A percentile compares a stretch with the other conserved stretches of the same genome.
These are phyloP conservation scores for Muscina levida DNA, from an alignment of 2,888 invertebrate species.

Conservation along the genomic window DNA sequence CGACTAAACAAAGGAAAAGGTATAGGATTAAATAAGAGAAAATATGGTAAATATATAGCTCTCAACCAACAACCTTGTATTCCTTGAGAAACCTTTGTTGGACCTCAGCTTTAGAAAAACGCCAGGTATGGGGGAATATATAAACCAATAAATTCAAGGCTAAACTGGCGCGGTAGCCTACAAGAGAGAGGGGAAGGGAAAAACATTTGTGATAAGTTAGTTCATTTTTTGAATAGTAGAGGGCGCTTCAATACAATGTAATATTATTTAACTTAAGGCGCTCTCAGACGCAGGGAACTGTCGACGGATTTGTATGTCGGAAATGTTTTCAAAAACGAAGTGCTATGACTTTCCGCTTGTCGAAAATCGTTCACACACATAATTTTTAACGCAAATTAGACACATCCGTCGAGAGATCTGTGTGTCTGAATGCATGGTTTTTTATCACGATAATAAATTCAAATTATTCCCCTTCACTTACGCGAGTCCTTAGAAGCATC, in stretches of 20 bases:
- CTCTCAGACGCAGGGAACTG: too few relatives aligned
- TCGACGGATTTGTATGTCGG: too few relatives aligned
- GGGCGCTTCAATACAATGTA: not conserved
- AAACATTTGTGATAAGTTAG: not conserved
- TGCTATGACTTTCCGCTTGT: too few relatives aligned
- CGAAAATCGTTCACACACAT: too few relatives aligned
- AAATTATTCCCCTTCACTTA: too few relatives aligned
- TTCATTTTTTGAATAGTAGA: not conserved
- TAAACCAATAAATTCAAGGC: conserved; percentile 44
- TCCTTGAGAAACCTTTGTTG: conserved; percentile 55
- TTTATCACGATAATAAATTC: too few relatives aligned
- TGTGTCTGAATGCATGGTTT: too few relatives aligned
- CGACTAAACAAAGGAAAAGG: conserved; percentile 3
- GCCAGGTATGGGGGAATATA: conserved; percentile 41
- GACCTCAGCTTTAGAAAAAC: conserved; percentile 40
- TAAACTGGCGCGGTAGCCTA: conserved; percentile 55
- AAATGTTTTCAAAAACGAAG: too few relatives aligned
- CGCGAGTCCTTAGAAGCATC: conserved; percentile 50
- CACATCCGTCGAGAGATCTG: too few relatives aligned
- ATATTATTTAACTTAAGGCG: too few relatives aligned
- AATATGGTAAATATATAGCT: not conserved
- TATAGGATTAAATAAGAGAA: not conserved
- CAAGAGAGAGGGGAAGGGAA: conserved; percentile 1
- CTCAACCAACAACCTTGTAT: conserved; percentile 34
- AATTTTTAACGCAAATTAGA: too few relatives aligned